These are phyloP conservation scores for Parambassis ranga DNA, from an alignment of 2,797 vertebrate species.

Conservation along the genomic window DNA sequence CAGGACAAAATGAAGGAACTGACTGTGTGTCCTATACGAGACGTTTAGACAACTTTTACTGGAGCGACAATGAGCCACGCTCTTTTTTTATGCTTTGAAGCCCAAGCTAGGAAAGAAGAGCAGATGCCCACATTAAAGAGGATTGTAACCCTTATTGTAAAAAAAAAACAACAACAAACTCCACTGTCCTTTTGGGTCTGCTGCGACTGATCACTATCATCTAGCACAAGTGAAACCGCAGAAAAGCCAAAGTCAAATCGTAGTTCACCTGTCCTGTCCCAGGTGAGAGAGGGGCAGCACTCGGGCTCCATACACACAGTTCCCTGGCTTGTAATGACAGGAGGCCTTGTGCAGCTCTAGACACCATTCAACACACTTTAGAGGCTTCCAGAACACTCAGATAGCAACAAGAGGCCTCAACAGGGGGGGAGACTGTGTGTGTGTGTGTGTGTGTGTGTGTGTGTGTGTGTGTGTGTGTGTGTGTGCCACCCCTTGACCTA, in stretches of 20 bases:
- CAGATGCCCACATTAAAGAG: slow-evolving; percentile 13
- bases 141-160: slow-evolving; percentile 26
- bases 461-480: too few species aligned
- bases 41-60: background rate
- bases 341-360: slow-evolving; percentile 53
- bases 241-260: slow-evolving; percentile 22
- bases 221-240: slow-evolving; percentile 22
- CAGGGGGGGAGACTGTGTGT: slow-evolving; percentile 37
- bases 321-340: slow-evolving; percentile 46
- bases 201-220: slow-evolving; percentile 14
- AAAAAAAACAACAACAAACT: slow-evolving; percentile 42
- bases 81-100: slow-evolving; percentile 9
- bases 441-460: slow-evolving; percentile 24
- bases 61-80: background rate
- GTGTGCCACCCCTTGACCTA: slow-evolving; percentile 40
- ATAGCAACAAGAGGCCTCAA: slow-evolving; percentile 68
- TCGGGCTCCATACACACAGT: slow-evolving; percentile 31
- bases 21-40: background rate
- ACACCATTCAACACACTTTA: slow-evolving; percentile 57
- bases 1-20: slow-evolving; percentile 20
- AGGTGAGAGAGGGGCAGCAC: slow-evolving; percentile 12
- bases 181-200: slow-evolving; percentile 19
- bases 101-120: slow-evolving; percentile 11
- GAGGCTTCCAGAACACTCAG: slow-evolving; percentile 57
- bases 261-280: slow-evolving; percentile 38